Conservation (phyloP, 2,888 invertebrate genomes). For the Vesta saturnalis region DNA sequence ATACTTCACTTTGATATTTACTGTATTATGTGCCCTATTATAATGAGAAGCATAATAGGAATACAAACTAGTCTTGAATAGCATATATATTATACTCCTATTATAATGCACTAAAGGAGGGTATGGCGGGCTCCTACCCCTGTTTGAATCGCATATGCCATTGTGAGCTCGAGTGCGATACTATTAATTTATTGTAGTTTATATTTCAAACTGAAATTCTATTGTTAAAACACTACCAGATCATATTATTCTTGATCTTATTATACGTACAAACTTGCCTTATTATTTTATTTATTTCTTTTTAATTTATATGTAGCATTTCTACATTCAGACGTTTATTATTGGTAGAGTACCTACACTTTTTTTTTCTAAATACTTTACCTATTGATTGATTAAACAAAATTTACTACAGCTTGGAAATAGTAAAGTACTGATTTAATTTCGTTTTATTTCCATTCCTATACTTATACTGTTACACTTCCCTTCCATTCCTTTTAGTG, state of each 20-base stretch:
- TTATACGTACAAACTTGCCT: slow-evolving; percentile 7
- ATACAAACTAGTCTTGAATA: slow-evolving; percentile 61
- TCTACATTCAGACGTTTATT: too few relatives aligned
- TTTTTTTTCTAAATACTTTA: too few relatives aligned
- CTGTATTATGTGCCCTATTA: slow-evolving; percentile 58
- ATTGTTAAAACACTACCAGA: slow-evolving; percentile 23
- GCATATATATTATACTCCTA: slow-evolving; percentile 57
- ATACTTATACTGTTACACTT: too few relatives aligned
- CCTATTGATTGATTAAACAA: too few relatives aligned
- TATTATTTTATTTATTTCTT: not conserved
- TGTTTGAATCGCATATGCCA: slow-evolving; percentile 26
- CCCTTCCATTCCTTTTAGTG: too few relatives aligned
- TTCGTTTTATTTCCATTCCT: too few relatives aligned
- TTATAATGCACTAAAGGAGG: slow-evolving; percentile 50
- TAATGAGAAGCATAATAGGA: slow-evolving; percentile 59
- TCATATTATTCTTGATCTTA: not conserved
- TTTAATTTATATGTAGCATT: too few relatives aligned
- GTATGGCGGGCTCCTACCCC: slow-evolving; percentile 29
- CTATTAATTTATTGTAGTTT: slow-evolving; percentile 37
- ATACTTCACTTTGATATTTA: slow-evolving; percentile 52
- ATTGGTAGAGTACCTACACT: too few relatives aligned
- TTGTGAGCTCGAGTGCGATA: slow-evolving; percentile 36
- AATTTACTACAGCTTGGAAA: too few relatives aligned
- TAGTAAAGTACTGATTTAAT: too few relatives aligned
- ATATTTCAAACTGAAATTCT: slow-evolving; percentile 27